Evolutionary conservation across 2,888 invertebrate species (phyloP).

Genomic region (Torymus texanus): DNA sequence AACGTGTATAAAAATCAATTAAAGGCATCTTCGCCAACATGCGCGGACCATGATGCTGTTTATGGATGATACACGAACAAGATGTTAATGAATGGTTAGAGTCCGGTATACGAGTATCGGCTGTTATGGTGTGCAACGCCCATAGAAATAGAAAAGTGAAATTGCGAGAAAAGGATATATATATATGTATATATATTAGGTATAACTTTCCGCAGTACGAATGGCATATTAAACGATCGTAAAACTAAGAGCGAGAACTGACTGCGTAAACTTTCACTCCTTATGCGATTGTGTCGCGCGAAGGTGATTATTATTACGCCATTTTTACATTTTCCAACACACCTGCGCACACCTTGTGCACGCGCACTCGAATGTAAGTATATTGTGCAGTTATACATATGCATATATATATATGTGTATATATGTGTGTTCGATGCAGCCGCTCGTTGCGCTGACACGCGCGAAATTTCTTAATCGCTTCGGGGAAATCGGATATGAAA

Average conservation of each 20-base stretch:
- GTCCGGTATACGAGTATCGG: too few species aligned
- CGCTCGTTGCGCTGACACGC: slow-evolving; percentile 2
- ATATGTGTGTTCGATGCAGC: too few species aligned
- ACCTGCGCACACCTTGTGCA: slow-evolving; percentile 1
- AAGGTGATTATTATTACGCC: too few species aligned
- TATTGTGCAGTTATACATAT: too few species aligned
- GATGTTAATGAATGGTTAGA: too few species aligned
- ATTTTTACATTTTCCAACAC: slow-evolving; percentile 42
- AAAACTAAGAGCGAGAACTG: slow-evolving; percentile 2
- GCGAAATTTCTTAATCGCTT: slow-evolving; percentile 42
- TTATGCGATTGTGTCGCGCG: background rate
- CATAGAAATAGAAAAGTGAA: slow-evolving; percentile 17
- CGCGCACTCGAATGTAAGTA: too few species aligned
- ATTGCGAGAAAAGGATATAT: slow-evolving; percentile 4
- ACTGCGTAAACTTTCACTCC: slow-evolving; percentile 31
- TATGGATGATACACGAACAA: too few species aligned
- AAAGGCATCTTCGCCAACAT: background rate
- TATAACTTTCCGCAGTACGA: background rate
- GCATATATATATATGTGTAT: too few species aligned
- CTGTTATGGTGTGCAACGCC: background rate
- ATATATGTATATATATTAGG: too few species aligned
- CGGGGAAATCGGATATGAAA: background rate
- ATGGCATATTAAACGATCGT: background rate
- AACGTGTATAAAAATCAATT: slow-evolving; percentile 17
- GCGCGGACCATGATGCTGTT: too few species aligned